Conservation (phyloP, 1,140 invertebrate genomes). For the Drosophila tsacasi region DNA sequence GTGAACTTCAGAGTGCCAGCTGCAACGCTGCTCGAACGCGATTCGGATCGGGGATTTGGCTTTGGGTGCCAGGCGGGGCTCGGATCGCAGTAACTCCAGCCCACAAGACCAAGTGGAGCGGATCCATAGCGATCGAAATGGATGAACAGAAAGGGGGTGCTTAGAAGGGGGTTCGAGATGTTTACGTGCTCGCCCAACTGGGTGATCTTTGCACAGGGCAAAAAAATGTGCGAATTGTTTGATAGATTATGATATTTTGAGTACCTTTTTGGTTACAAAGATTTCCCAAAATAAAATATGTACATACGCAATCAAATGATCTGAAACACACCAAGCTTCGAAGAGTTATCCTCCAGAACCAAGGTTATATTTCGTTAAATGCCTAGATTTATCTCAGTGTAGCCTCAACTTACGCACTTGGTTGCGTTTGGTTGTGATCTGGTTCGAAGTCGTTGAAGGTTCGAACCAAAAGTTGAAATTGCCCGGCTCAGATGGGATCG, state of each 20-base stretch:
- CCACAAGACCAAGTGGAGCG: constrained; percentile 66
- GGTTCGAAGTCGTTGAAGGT: constrained; percentile 15
- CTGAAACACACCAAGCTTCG: background rate
- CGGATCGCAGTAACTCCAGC: constrained; percentile 17
- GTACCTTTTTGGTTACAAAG: too few relatives aligned
- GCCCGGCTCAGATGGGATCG: background rate
- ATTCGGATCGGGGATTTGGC: constrained; percentile 17
- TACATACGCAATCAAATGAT: too few relatives aligned
- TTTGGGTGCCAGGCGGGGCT: constrained; percentile 30
- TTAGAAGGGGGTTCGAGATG: background rate
- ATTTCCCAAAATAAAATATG: too few relatives aligned
- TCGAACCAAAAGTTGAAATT: background rate
- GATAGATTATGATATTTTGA: too few relatives aligned
- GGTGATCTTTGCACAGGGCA: background rate
- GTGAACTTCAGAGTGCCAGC: constrained; percentile 61
- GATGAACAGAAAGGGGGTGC: constrained; percentile 3
- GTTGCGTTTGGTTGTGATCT: constrained; percentile 5
- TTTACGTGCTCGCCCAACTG: constrained; percentile 9
- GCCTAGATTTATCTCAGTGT: background rate
- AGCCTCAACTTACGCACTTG: constrained; percentile 12
- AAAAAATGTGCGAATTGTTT: too few relatives aligned
- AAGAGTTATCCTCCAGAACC: background rate
- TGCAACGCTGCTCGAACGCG: constrained; percentile 38
- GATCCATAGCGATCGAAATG: constrained; percentile 39
- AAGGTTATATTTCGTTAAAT: background rate